Conservation (phyloP, 2,797 vertebrate species). For the Trematomus bernacchii region DNA sequence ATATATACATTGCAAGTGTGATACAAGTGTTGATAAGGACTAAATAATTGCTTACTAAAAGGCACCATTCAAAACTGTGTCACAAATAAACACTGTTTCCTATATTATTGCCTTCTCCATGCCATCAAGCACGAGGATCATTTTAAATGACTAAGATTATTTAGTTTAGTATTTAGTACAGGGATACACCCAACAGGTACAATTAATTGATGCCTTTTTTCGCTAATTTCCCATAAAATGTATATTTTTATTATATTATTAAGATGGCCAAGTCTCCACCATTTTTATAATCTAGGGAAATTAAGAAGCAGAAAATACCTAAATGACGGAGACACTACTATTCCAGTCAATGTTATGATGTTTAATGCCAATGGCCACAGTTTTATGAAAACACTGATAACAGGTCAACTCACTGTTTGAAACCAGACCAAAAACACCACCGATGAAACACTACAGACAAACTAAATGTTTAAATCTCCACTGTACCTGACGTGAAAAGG, state of each 20-base stretch:
- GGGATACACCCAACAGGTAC: neutral
- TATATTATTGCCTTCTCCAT: neutral
- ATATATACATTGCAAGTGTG: too few species aligned
- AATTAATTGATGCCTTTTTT: neutral
- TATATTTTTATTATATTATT: neutral
- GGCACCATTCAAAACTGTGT: too few species aligned
- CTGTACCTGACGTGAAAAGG: conserved; percentile 96
- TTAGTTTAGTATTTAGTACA: neutral
- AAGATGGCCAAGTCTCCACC: too few species aligned
- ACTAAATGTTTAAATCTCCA: neutral
- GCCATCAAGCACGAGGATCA: neutral
- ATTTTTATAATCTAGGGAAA: neutral
- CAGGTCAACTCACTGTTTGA: neutral
- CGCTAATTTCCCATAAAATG: conserved; percentile 1
- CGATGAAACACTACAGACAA: neutral
- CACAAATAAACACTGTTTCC: neutral
- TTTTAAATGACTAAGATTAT: neutral
- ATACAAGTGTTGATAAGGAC: too few species aligned
- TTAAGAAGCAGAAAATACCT: neutral
- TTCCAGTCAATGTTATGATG: neutral
- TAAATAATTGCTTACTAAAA: too few species aligned
- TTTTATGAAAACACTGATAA: conserved; percentile 1
- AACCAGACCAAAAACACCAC: neutral
- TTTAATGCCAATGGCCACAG: neutral
- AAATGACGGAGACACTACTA: neutral